phyloP scores from a whole-genome alignment of 2,888 invertebrate genomes.

The Tiliacea aurago region DNA sequence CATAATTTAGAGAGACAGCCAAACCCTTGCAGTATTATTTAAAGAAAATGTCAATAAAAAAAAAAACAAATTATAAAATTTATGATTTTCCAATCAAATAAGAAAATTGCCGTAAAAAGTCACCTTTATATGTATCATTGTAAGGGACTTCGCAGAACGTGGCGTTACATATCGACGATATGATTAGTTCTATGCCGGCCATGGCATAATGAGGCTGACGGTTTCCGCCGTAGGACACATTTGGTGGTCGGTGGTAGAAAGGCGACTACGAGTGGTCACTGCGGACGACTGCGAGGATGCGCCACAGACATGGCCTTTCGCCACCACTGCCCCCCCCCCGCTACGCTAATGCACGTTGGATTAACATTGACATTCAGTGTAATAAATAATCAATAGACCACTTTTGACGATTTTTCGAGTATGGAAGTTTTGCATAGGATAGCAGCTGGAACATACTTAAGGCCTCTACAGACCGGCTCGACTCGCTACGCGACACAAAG shows the following conservation, averaged over 20 bases:
- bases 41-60: background rate
- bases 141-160: conserved; percentile 81
- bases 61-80: background rate
- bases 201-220: conserved; percentile 71
- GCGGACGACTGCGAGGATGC: conserved; percentile 58
- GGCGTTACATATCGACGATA: conserved; percentile 85
- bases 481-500: no score
- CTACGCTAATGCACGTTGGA: conserved; percentile 68
- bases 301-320: conserved; percentile 50
- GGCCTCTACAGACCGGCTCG: no score
- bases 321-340: conserved; percentile 53
- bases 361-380: conserved; percentile 67
- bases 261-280: conserved; percentile 60
- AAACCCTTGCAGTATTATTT: background rate
- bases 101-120: conserved; percentile 6
- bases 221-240: conserved; percentile 49
- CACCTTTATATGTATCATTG: conserved; percentile 74
- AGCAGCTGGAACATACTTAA: conserved; percentile 7
- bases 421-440: background rate
- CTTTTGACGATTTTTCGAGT: conserved; percentile 24
- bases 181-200: conserved; percentile 84
- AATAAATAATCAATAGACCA: conserved; percentile 29
- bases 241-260: conserved; percentile 61
- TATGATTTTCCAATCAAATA: background rate
- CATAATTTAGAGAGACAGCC: background rate